These are phyloP conservation scores for Orthonychiurus folsomi DNA, from an alignment of 2,888 invertebrate genomes.

Conservation along the genomic window DNA sequence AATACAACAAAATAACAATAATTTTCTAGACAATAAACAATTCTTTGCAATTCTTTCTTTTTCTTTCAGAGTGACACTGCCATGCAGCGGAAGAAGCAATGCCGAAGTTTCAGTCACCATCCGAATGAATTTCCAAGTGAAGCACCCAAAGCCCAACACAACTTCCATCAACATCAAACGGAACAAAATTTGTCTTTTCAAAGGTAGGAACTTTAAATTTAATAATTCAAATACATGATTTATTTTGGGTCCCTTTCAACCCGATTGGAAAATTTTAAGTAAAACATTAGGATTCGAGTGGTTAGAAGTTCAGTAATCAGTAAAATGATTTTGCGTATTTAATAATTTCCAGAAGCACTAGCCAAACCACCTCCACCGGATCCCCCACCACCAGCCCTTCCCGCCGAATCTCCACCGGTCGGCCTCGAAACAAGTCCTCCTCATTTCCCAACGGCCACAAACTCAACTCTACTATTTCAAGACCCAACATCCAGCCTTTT, in stretches of 20 bases:
- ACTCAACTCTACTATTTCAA: constrained; percentile 23
- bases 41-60: too few species aligned
- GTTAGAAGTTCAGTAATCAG: constrained; percentile 7
- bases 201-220: too few species aligned
- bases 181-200: constrained; percentile 38
- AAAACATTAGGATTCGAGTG: not conserved
- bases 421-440: too few species aligned
- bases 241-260: too few species aligned
- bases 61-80: constrained; percentile 70
- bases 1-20: too few species aligned
- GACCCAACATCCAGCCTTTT: constrained; percentile 36
- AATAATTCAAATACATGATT: not conserved
- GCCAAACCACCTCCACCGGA: constrained; percentile 1
- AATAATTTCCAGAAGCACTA: too few species aligned
- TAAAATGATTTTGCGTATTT: too few species aligned
- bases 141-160: constrained; percentile 31
- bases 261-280: too few species aligned
- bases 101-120: constrained; percentile 79
- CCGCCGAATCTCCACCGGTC: too few species aligned
- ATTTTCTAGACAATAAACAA: too few species aligned
- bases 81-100: constrained; percentile 70
- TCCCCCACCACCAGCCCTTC: too few species aligned
- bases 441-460: constrained; percentile 9
- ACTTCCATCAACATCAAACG: constrained; percentile 33
- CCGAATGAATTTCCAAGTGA: constrained; percentile 35